Evolutionary conservation across 2,113 vertebrate genomes (phyloP).

Genomic region (Herpailurus yagouaroundi): DNA sequence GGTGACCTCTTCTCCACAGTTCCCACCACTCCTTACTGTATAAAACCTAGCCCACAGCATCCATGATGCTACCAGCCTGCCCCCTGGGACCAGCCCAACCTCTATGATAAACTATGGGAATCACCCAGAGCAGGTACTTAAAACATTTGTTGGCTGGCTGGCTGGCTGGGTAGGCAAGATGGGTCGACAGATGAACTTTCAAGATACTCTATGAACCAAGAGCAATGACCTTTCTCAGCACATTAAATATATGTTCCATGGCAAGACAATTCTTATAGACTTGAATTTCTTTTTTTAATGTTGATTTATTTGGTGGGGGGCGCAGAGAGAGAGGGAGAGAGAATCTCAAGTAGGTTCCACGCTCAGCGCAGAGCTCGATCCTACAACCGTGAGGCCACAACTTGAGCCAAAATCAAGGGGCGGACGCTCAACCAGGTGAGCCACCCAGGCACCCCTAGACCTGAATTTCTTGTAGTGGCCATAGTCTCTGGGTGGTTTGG

Average conservation of each 20-base stretch:
- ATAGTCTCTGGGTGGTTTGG: neutral
- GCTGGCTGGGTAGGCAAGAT: neutral
- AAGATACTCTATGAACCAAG: neutral
- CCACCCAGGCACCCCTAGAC: neutral
- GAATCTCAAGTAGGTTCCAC: no score
- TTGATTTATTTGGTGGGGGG: no score
- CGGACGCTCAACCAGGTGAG: no score
- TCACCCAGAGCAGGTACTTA: neutral
- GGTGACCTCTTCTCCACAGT: neutral
- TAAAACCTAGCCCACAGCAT: neutral
- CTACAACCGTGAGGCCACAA: no score
- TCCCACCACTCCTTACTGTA: neutral
- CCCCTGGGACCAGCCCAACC: no score
- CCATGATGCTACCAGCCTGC: neutral
- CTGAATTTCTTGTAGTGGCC: slow-evolving; percentile 9
- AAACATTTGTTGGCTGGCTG: neutral
- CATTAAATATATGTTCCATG: neutral
- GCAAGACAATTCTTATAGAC: neutral
- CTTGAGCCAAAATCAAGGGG: no score
- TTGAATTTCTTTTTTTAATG: neutral
- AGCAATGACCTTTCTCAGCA: neutral
- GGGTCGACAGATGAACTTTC: neutral
- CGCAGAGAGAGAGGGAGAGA: no score
- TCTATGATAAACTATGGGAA: neutral
- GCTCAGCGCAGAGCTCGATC: no score